Evolutionary conservation across 2,113 vertebrate species (phyloP).

Genomic region (Henicopernis longicauda): DNA sequence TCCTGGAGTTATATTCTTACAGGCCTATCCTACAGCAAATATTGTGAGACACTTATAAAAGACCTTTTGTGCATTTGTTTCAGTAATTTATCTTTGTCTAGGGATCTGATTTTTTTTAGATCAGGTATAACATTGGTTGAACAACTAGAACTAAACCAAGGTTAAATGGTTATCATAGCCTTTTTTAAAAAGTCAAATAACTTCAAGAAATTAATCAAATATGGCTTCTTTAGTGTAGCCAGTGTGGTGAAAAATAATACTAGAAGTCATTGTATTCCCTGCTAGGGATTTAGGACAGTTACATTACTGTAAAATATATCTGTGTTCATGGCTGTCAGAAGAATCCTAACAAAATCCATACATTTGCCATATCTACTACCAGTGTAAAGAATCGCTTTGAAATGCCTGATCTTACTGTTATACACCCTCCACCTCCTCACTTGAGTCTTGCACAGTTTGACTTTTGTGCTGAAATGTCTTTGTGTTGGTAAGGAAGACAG

Average conservation of each 20-base stretch:
- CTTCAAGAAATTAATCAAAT: conserved; percentile 66
- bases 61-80: neutral
- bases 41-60: neutral
- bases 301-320: conserved; percentile 68
- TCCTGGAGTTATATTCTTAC: neutral
- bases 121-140: neutral
- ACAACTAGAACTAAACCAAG: conserved; percentile 58
- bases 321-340: conserved; percentile 74
- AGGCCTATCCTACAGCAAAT: neutral
- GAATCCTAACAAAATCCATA: conserved; percentile 73
- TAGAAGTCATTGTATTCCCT: conserved; percentile 62
- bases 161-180: conserved; percentile 34
- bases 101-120: neutral
- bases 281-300: conserved; percentile 68
- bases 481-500: neutral
- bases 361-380: conserved; percentile 68
- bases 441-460: neutral
- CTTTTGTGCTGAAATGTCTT: conserved; percentile 10
- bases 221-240: conserved; percentile 42
- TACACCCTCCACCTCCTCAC: conserved; percentile 32
- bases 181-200: conserved; percentile 46
- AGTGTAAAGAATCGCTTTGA: conserved; percentile 74
- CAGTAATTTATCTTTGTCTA: neutral
- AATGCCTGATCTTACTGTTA: conserved; percentile 64
- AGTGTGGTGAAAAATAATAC: conserved; percentile 62